phyloP scores from a whole-genome alignment of 2,113 vertebrate genomes.

The Aptenodytes patagonicus region DNA sequence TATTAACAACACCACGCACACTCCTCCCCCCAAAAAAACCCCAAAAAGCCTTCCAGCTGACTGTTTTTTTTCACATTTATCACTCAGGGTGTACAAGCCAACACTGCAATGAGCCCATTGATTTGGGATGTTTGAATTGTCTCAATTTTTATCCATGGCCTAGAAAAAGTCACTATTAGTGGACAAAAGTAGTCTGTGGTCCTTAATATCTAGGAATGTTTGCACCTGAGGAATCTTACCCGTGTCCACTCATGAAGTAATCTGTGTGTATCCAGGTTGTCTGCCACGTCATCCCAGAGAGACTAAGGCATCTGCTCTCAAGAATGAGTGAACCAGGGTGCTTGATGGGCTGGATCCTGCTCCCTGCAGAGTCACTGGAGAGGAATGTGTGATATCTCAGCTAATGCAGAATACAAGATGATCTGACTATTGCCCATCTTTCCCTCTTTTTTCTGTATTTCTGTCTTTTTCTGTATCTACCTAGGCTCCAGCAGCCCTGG shows the following conservation, averaged over 20 bases:
- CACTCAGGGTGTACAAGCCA: neutral
- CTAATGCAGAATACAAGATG: neutral
- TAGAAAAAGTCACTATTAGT: neutral
- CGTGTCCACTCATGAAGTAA: neutral
- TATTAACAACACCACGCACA: neutral
- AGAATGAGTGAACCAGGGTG: neutral
- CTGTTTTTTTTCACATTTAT: neutral
- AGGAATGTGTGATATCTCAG: neutral
- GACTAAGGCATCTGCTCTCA: neutral
- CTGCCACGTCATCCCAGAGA: neutral
- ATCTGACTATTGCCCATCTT: neutral
- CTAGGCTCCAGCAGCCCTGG: neutral
- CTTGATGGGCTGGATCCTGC: neutral
- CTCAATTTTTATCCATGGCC: neutral
- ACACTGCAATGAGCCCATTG: neutral
- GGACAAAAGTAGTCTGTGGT: neutral
- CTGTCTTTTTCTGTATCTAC: neutral
- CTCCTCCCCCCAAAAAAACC: too few species aligned
- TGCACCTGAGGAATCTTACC: neutral
- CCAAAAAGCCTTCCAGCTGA: neutral
- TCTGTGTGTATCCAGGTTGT: neutral
- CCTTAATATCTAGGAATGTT: neutral
- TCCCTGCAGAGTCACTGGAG: neutral
- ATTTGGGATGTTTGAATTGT: neutral
- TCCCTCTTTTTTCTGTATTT: neutral